phyloP scores from a whole-genome alignment of 92 coral and sea anemone genomes.

The Zoanthus solanderi region DNA sequence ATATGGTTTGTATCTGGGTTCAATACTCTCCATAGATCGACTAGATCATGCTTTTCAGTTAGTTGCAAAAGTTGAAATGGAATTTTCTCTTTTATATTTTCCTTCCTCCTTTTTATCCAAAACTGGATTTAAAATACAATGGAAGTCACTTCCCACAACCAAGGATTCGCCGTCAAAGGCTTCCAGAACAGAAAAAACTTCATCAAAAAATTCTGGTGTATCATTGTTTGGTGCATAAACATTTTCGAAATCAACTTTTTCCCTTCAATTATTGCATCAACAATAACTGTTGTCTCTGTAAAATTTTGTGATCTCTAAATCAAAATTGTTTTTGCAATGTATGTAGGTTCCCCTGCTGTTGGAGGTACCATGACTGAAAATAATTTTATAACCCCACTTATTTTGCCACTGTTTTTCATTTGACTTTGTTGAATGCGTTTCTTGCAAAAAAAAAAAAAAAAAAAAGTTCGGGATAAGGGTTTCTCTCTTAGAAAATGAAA shows the following conservation, averaged over 20 bases:
- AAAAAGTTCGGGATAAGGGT: neutral
- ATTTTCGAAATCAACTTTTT: neutral
- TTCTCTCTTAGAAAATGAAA: neutral
- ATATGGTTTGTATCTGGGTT: neutral
- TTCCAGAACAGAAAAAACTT: neutral
- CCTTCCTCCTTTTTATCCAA: too few species aligned
- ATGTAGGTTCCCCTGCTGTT: neutral
- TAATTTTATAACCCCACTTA: neutral
- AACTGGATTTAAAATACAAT: neutral
- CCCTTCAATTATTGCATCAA: neutral
- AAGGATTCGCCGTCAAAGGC: neutral
- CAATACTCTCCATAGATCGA: neutral
- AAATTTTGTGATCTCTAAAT: neutral
- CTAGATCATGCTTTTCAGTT: neutral
- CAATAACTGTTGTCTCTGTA: neutral
- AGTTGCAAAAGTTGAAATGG: neutral
- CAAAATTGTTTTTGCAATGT: neutral
- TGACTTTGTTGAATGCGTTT: neutral
- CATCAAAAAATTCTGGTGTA: neutral
- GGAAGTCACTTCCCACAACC: neutral
- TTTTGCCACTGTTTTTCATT: neutral
- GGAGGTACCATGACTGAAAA: neutral
- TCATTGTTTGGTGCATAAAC: neutral
- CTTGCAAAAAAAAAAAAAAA: neutral
- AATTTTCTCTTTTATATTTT: neutral